phyloP scores from a whole-genome alignment of 1,140 invertebrate genomes.

The Anadara kagoshimensis region DNA sequence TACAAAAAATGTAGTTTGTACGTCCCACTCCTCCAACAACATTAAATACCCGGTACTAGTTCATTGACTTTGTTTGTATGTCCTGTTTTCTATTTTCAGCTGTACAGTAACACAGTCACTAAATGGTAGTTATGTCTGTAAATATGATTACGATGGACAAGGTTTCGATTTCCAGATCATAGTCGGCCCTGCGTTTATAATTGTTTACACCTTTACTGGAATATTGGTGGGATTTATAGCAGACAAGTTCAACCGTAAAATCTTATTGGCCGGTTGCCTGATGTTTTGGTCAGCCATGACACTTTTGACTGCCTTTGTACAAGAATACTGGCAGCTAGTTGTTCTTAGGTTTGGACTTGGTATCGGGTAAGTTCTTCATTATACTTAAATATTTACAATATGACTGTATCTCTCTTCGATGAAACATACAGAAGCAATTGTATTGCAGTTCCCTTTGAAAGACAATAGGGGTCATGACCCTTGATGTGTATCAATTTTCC shows the following conservation, averaged over 20 bases:
- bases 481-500: too few species aligned
- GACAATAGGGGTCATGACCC: too few species aligned
- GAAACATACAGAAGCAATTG: too few species aligned
- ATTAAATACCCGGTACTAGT: too few species aligned
- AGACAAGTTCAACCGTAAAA: conserved; percentile 83
- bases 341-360: conserved; percentile 89
- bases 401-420: too few species aligned
- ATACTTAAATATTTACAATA: too few species aligned
- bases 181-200: conserved; percentile 93
- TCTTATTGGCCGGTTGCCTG: conserved; percentile 84
- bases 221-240: conserved; percentile 89
- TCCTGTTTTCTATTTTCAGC: not conserved
- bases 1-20: too few species aligned
- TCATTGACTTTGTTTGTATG: too few species aligned
- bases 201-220: conserved; percentile 90
- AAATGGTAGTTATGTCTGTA: conserved; percentile 79
- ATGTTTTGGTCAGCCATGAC: conserved; percentile 88
- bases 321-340: conserved; percentile 93
- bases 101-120: not conserved
- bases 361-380: conserved; percentile 79
- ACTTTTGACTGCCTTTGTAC: conserved; percentile 88
- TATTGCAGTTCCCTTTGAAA: too few species aligned
- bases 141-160: conserved; percentile 94
- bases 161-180: conserved; percentile 94
- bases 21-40: too few species aligned